Conservation (phyloP, 1,140 invertebrate genomes). For the Elymnias hypermnestra region DNA sequence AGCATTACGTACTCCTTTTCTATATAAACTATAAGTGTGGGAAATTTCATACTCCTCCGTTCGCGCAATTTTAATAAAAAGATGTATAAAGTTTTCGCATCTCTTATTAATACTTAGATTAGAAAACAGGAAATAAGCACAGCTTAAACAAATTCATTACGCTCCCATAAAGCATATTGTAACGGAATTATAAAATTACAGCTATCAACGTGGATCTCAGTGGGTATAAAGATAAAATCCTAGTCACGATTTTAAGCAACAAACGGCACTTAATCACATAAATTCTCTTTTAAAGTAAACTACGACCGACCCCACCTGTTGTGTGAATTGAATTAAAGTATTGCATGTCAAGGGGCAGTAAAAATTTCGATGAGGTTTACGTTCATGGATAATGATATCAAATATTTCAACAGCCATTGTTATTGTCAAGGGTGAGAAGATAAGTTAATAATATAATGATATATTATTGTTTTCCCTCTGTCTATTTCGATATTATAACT, state of each 20-base stretch:
- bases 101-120: conserved; percentile 13
- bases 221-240: conserved; percentile 51
- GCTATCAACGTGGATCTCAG: conserved; percentile 36
- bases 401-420: conserved; percentile 70
- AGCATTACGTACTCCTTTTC: too few relatives aligned
- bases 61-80: too few relatives aligned
- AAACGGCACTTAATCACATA: conserved; percentile 43
- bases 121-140: neutral
- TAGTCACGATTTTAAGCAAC: conserved; percentile 48
- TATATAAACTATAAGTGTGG: too few relatives aligned
- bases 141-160: conserved; percentile 8
- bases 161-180: conserved; percentile 1
- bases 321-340: conserved; percentile 63
- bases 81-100: too few relatives aligned
- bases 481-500: conserved; percentile 31
- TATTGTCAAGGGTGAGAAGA: conserved; percentile 72
- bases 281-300: conserved; percentile 35
- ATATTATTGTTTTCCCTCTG: conserved; percentile 56
- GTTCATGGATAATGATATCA: conserved; percentile 59
- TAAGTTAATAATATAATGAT: conserved; percentile 74
- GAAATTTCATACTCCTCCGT: too few relatives aligned
- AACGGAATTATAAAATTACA: conserved; percentile 25
- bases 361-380: conserved; percentile 41
- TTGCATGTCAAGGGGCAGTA: conserved; percentile 64
- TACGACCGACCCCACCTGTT: conserved; percentile 53